These are phyloP conservation scores for Sandelia bainsii DNA, from an alignment of 2,797 vertebrate species.

Conservation along the genomic window DNA sequence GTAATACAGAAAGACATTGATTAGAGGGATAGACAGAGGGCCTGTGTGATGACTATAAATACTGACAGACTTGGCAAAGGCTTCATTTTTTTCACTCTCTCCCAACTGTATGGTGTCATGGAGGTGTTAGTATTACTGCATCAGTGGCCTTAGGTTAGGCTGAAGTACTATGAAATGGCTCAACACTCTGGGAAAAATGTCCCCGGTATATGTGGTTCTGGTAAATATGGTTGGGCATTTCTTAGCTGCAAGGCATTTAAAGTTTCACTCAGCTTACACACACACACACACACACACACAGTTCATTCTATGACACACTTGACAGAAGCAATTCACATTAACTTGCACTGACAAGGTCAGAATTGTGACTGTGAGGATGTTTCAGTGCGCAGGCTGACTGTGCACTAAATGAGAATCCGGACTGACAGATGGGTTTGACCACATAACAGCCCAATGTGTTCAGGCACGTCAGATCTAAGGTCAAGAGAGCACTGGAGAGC, in stretches of 20 bases:
- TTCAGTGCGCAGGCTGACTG: conserved; percentile 46
- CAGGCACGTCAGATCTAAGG: conserved; percentile 24
- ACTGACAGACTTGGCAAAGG: conserved; percentile 49
- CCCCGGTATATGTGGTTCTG: conserved; percentile 14
- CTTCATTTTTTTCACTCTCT: conserved; percentile 41
- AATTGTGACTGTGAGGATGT: conserved; percentile 58
- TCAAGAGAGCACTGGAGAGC: conserved; percentile 30
- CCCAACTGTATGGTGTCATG: conserved; percentile 55
- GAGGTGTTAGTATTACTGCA: conserved; percentile 58
- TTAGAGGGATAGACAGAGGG: conserved; percentile 24
- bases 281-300: conserved; percentile 20
- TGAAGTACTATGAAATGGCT: conserved; percentile 44
- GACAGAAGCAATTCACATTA: conserved; percentile 32
- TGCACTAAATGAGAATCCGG: conserved; percentile 45
- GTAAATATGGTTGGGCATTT: conserved; percentile 56
- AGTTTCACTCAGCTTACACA: conserved; percentile 38
- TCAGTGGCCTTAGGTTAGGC: conserved; percentile 43
- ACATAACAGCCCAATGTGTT: conserved; percentile 32
- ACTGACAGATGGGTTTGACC: conserved; percentile 50
- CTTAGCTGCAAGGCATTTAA: conserved; percentile 56
- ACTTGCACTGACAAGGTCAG: conserved; percentile 71
- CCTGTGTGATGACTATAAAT: conserved; percentile 43
- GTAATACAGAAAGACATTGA: conserved; percentile 31
- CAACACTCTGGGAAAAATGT: conserved; percentile 31
- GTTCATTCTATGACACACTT: conserved; percentile 13